Base-by-base conservation (phyloP, 2,888 invertebrate species). In the Drosophila villosipedis region DNA sequence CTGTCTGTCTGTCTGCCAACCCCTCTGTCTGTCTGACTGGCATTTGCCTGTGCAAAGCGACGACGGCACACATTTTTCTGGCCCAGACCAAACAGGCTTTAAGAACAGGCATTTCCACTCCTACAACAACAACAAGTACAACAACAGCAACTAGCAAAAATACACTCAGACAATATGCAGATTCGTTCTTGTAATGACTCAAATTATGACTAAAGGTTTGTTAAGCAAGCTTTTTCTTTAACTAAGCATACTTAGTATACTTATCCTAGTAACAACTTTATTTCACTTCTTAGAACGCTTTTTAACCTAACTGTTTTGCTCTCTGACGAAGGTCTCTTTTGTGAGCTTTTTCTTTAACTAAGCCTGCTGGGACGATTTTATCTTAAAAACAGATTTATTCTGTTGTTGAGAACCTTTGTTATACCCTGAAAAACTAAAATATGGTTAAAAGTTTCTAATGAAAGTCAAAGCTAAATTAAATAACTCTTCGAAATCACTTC, bases 61-160 rank as follows among this genome's bases (percentile, higher is more conserved):
- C 57, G n/a, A 22, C 82, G 84, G 91, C 85, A 83, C 69, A 85
- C 83, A 85, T 89, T 84, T 70, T 64, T 55, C 65, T 64, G 64
- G 78, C 68, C 61, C 47, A 72, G 62, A 60, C 72, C 55, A 85
- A 86, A 89, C 85, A 77, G 87, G 89, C 89, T 89, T 80, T 67
- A 66, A 88, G 90, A 92, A 92, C 92, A 92, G 92, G 92, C 92
- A 91, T 92, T 92, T 92, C 92, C 92, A 92, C 92, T 92, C 92
- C 92, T 92, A 92, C 92, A 91, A 90, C 73, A 76, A 68, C 30
- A 28, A 28, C 28, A 30, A 30, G 6, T 7, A 30, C 50, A 91
- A 90, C 73, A 47, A 31, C 43, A 33, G 1, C 16, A 22, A 31
- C 31, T 22, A 55, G n/a, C 39, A 39, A 57, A 57, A 39, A 39